These are phyloP conservation scores for Drosophila nr. medialis DNA, from an alignment of 2,888 invertebrate species.

Conservation along the genomic window DNA sequence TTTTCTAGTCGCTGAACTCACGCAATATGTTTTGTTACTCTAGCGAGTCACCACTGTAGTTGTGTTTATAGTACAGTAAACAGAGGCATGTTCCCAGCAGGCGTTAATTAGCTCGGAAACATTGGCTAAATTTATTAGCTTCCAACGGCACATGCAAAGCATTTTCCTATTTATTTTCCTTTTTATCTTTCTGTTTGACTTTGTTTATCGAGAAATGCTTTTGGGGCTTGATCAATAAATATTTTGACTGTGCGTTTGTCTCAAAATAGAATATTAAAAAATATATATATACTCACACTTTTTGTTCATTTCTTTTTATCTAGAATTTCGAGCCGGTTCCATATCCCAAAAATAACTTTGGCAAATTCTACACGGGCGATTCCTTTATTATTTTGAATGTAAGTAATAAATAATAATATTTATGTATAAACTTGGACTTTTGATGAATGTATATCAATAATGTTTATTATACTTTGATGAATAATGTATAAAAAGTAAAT, in stretches of 20 bases:
- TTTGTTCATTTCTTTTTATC: slow-evolving; percentile 38
- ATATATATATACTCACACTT: slow-evolving; percentile 14
- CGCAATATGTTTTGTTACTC: slow-evolving; percentile 48
- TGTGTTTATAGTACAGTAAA: slow-evolving; percentile 21
- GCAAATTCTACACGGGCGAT: slow-evolving; percentile 94
- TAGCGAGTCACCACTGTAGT: slow-evolving; percentile 31
- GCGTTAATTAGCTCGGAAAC: slow-evolving; percentile 60
- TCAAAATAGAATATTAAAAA: slow-evolving; percentile 33
- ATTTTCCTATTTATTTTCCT: slow-evolving; percentile 2
- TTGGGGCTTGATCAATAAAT: slow-evolving; percentile 21
- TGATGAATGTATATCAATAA: not conserved
- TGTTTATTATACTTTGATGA: not conserved
- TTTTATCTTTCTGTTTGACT: slow-evolving; percentile 18
- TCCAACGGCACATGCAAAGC: slow-evolving; percentile 11
- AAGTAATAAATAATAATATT: slow-evolving; percentile 83
- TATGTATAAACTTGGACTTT: not conserved
- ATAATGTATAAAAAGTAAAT: not conserved
- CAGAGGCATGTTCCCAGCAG: slow-evolving; percentile 16
- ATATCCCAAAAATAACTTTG: slow-evolving; percentile 89
- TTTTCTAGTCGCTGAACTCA: slow-evolving; percentile 54
- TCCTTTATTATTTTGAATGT: slow-evolving; percentile 93
- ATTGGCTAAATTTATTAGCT: slow-evolving; percentile 60
- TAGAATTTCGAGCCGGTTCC: slow-evolving; percentile 92
- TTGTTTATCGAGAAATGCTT: slow-evolving; percentile 32
- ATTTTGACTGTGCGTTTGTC: slow-evolving; percentile 34